Conservation (phyloP, 2,888 invertebrate genomes). For the Torymus tubicola region DNA sequence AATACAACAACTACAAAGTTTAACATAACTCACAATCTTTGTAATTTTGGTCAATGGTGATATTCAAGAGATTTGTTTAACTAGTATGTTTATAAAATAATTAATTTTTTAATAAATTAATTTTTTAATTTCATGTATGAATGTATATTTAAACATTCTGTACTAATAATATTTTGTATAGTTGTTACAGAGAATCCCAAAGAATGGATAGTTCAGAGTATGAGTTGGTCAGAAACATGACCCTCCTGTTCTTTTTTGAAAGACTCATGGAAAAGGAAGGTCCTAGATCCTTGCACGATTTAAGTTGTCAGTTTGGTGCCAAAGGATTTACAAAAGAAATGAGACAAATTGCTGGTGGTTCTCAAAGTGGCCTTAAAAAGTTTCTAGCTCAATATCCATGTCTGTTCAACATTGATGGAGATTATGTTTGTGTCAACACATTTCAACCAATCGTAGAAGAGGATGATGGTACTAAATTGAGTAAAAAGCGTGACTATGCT, state of each 20-base stretch:
- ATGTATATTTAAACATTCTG: neutral
- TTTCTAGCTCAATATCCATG: conserved; percentile 98
- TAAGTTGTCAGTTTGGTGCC: conserved; percentile 99
- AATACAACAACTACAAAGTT: too few species aligned
- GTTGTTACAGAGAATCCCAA: conserved; percentile 12
- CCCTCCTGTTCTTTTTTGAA: conserved; percentile 98
- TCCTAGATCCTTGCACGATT: conserved; percentile 96
- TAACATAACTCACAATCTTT: too few species aligned
- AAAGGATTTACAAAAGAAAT: conserved; percentile 99
- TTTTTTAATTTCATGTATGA: too few species aligned
- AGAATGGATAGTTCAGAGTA: conserved; percentile 95
- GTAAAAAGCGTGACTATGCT: conserved; percentile 91
- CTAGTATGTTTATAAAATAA: too few species aligned
- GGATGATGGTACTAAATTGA: conserved; percentile 77
- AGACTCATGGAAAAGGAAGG: conserved; percentile 97
- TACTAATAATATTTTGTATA: neutral
- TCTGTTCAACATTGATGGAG: conserved; percentile 95
- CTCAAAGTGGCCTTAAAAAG: conserved; percentile 97
- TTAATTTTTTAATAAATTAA: too few species aligned
- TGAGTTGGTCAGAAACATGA: conserved; percentile 95
- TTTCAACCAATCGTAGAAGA: conserved; percentile 83
- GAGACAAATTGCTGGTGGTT: conserved; percentile 96
- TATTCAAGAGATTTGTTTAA: too few species aligned
- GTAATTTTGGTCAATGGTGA: too few species aligned
- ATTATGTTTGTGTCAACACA: conserved; percentile 91